These are phyloP conservation scores for Penaeus japonicus DNA, from an alignment of 1,140 invertebrate genomes.

Conservation along the genomic window DNA sequence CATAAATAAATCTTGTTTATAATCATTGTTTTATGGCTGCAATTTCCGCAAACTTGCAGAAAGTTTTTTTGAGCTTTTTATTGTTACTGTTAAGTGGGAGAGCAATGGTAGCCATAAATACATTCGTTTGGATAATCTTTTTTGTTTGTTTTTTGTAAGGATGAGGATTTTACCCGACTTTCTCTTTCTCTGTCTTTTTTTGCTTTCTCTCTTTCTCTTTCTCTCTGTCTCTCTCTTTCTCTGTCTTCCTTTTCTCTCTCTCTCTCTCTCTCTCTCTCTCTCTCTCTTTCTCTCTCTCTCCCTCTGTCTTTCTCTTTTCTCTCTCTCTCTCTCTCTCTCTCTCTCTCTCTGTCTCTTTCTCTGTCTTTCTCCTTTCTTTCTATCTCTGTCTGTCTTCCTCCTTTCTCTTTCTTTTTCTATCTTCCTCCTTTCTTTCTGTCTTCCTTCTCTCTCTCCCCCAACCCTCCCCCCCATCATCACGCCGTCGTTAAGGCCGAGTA, in stretches of 20 bases:
- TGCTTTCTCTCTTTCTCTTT: neutral
- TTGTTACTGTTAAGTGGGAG: too few species aligned
- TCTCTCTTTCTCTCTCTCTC: neutral
- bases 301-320: neutral
- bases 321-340: neutral
- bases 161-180: neutral
- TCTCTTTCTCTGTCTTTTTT: neutral
- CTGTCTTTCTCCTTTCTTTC: neutral
- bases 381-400: too few species aligned
- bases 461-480: neutral
- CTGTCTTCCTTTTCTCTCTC: slow-evolving; percentile 14
- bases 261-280: neutral
- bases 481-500: neutral
- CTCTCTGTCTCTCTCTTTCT: neutral
- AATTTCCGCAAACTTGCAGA: too few species aligned
- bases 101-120: too few species aligned
- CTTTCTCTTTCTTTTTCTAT: neutral
- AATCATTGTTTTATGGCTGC: too few species aligned
- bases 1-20: too few species aligned
- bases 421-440: neutral
- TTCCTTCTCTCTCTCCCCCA: neutral
- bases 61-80: too few species aligned
- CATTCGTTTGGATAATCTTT: too few species aligned
- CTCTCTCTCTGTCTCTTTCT: too few species aligned
- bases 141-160: too few species aligned